phyloP scores from a whole-genome alignment of 2,113 vertebrate genomes.

The Seriola aureovittata region DNA sequence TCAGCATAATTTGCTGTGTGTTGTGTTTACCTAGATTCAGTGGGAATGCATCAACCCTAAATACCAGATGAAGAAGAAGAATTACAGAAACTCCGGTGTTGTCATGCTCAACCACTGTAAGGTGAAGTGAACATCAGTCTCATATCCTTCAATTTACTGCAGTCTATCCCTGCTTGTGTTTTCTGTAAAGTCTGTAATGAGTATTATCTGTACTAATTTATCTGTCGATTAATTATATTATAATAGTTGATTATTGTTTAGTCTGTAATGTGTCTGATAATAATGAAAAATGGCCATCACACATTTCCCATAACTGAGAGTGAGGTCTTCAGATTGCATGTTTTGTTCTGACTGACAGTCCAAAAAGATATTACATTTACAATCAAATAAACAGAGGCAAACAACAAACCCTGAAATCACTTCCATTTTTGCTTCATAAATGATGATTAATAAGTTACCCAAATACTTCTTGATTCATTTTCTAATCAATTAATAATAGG shows the following conservation, averaged over 20 bases:
- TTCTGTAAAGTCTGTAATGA: not conserved
- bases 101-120: slow-evolving; percentile 97
- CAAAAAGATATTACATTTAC: too few relatives aligned
- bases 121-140: slow-evolving; percentile 78
- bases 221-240: not conserved
- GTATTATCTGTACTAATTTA: not conserved
- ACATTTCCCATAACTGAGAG: not conserved
- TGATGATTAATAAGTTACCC: too few relatives aligned
- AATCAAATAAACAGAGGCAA: not conserved
- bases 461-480: too few relatives aligned
- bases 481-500: not conserved
- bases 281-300: not conserved
- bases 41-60: slow-evolving; percentile 99
- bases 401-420: too few relatives aligned
- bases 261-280: not conserved
- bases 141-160: not conserved
- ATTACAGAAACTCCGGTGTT: slow-evolving; percentile 97
- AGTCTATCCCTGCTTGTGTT: not conserved
- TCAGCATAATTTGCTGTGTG: not conserved
- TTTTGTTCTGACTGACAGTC: not conserved
- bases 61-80: slow-evolving; percentile 99
- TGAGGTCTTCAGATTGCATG: not conserved
- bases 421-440: not conserved
- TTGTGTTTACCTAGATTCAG: slow-evolving; percentile 85
- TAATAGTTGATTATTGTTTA: not conserved